Evolutionary conservation across 2,113 vertebrate genomes (phyloP).

Genomic region (Lates calcarifer): DNA sequence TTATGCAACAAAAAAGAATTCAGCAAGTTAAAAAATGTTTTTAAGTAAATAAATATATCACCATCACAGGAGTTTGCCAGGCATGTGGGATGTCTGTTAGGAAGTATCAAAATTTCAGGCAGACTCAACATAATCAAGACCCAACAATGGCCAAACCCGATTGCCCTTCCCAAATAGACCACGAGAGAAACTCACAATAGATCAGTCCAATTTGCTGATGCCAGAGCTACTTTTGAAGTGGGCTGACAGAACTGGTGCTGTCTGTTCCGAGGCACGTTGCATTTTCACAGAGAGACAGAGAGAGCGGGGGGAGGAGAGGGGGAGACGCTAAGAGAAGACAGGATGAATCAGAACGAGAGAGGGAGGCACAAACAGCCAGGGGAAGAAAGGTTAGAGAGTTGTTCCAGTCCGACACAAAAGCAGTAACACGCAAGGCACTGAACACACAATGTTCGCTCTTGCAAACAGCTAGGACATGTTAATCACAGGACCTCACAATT

Average conservation of each 20-base stretch:
- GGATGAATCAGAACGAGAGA: slow-evolving; percentile 55
- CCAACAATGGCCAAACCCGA: slow-evolving; percentile 16
- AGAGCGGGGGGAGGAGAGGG: slow-evolving; percentile 5
- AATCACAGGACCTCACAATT: neutral
- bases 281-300: slow-evolving; percentile 55
- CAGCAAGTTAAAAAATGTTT: neutral
- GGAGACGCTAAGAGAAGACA: slow-evolving; percentile 39
- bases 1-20: neutral
- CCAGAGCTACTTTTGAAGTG: slow-evolving; percentile 57
- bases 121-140: slow-evolving; percentile 6
- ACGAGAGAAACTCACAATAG: slow-evolving; percentile 58
- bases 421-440: slow-evolving; percentile 66
- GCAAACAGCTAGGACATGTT: neutral
- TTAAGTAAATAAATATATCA: neutral
- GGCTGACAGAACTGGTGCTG: slow-evolving; percentile 58
- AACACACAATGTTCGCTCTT: neutral
- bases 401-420: slow-evolving; percentile 60
- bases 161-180: slow-evolving; percentile 31
- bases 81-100: neutral
- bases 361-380: slow-evolving; percentile 45
- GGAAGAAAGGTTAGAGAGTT: slow-evolving; percentile 51
- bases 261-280: slow-evolving; percentile 65
- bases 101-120: neutral
- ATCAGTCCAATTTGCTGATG: slow-evolving; percentile 65
- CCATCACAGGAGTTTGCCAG: neutral